These are phyloP conservation scores for Nannoperca obscura DNA, from an alignment of 2,797 vertebrate species.

Conservation along the genomic window DNA sequence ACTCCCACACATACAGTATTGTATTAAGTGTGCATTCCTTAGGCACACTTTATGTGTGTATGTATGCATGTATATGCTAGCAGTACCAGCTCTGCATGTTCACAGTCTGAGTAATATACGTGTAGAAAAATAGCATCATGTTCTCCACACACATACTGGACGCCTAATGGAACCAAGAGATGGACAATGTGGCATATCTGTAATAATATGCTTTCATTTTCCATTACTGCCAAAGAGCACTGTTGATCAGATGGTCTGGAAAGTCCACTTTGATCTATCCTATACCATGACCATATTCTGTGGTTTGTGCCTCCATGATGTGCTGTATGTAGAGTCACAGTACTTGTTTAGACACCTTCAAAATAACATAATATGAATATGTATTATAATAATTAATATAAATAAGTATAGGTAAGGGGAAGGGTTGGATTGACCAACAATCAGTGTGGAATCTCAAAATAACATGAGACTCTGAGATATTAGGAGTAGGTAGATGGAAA, in stretches of 20 bases:
- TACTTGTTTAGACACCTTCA: background rate
- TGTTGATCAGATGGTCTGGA: constrained; percentile 55
- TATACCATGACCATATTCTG: constrained; percentile 45
- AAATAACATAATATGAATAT: background rate
- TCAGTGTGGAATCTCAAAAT: constrained; percentile 8
- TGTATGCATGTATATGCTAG: background rate
- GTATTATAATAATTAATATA: background rate
- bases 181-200: constrained; percentile 41
- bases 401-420: background rate
- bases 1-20: constrained; percentile 8
- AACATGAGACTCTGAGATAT: background rate
- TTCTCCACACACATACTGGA: constrained; percentile 33
- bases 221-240: constrained; percentile 56
- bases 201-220: constrained; percentile 69
- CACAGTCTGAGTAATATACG: background rate
- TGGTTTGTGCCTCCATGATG: constrained; percentile 28
- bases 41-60: background rate
- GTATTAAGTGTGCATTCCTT: background rate
- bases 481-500: constrained; percentile 4
- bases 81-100: constrained; percentile 12
- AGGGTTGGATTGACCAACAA: constrained; percentile 9
- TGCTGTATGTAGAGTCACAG: background rate
- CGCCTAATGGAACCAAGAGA: constrained; percentile 63
- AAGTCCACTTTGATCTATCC: constrained; percentile 33
- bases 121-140: constrained; percentile 41